phyloP scores from a whole-genome alignment of 2,888 invertebrate species.

The Hofmannophila pseudospretella region DNA sequence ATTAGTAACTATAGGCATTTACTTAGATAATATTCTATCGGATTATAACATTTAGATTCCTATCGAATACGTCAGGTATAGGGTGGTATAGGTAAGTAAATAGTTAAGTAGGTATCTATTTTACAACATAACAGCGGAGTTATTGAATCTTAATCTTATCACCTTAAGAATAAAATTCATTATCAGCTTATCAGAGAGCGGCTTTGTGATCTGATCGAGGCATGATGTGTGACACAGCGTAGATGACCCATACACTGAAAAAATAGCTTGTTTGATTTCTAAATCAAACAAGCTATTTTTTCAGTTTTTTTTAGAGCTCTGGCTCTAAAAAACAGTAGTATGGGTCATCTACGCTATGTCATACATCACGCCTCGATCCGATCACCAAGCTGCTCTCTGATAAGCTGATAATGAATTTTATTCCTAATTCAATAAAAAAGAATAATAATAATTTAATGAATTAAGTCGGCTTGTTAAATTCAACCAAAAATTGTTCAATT shows the following conservation, averaged over 20 bases:
- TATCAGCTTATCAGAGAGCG: conserved; percentile 14
- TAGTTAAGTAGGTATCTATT: background rate
- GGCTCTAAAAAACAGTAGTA: too few relatives aligned
- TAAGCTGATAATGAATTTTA: conserved; percentile 12
- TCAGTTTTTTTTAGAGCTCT: too few relatives aligned
- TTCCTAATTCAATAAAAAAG: conserved; percentile 9
- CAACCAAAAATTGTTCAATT: too few relatives aligned
- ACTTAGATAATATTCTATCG: too few relatives aligned
- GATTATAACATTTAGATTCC: too few relatives aligned
- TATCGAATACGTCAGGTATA: too few relatives aligned
- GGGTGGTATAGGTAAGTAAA: too few relatives aligned
- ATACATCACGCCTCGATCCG: conserved; percentile 15
- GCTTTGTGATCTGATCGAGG: conserved; percentile 8
- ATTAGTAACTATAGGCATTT: too few relatives aligned
- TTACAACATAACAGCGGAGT: conserved; percentile 8
- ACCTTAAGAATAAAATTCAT: conserved; percentile 3
- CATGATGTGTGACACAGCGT: conserved; percentile 19
- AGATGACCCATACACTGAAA: conserved; percentile 37
- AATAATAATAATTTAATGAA: too few relatives aligned
- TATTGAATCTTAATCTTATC: conserved; percentile 14
- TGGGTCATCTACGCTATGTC: conserved; percentile 30
- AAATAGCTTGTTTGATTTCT: too few relatives aligned
- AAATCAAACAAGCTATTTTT: too few relatives aligned
- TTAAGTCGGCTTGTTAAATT: too few relatives aligned
- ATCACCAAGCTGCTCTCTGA: conserved; percentile 8